Evolutionary conservation across 2,113 vertebrate species (phyloP), one percentile per base, ranked within the genome.

Genomic region (Miniopterus natalensis): DNA sequence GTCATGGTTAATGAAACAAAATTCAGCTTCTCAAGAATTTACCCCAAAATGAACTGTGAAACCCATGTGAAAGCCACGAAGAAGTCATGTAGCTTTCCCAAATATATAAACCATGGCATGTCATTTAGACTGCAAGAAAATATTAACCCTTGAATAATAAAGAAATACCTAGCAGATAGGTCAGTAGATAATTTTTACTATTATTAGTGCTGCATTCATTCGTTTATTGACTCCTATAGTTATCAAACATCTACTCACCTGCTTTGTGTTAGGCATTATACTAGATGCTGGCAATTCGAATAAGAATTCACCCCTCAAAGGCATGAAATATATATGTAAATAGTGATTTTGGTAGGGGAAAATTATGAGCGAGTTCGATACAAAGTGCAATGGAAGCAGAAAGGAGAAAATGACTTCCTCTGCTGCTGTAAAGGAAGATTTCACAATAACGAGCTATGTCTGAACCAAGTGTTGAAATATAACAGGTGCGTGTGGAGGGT

Each of bases 1-100:
- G 70, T 95, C 78, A 45, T 17, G 61, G 36, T 11, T 59, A 84
- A 59, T 77, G 61, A 85, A 92, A 90, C 47, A 81, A 92, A 95
- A 85, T 57, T 21, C 45, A 61, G 20, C 42, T 78, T 88, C 86
- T 93, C 42, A 78, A 77, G 80, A 81, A 84, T 66, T 47, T 84
- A 79, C 59, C 57, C 90, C 57, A 89, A 88, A 83, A 88, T 31
- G 31, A 55, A 83, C 66, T 36, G 21, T 40, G 42, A 81, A 70
- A 63, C 71, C 25, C 65, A 89, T 1, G 3, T 29, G 23, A 78
- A 94, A 93, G n/a, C 40, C 71, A 75, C 36, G 40, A 94, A 47
- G 27, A 92, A 17, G 61, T 29, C 11, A n/a, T 21, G 4, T 36
- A 27, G 13, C 45, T 90, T 92, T 93, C 31, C 9, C 90, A 73